Percentiles rank a stretch among this genome's conserved stretches.
These are phyloP conservation scores for Marcusenius ussheri DNA, from an alignment of 2,113 vertebrate species.

Conservation along the genomic window DNA sequence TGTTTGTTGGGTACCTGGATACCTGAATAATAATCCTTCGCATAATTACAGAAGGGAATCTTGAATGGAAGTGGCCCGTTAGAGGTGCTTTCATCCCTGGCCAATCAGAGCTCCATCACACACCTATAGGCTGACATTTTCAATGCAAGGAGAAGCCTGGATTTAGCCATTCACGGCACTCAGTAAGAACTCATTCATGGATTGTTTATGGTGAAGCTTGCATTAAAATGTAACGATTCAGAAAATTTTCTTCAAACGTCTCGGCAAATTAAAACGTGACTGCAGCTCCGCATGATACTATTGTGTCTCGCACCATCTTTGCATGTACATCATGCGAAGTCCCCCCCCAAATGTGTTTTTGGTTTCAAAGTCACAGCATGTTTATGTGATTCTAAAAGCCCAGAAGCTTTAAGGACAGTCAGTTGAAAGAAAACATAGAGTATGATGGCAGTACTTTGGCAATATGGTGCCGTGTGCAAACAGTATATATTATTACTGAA, in stretches of 20 bases:
- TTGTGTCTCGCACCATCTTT: neutral
- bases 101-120: neutral
- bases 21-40: neutral
- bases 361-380: neutral
- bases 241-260: neutral
- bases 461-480: slow-evolving; percentile 31
- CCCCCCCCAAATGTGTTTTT: neutral
- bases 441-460: slow-evolving; percentile 24
- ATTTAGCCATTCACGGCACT: neutral
- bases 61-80: neutral
- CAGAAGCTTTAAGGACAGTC: slow-evolving; percentile 32
- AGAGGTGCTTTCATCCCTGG: neutral
- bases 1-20: neutral
- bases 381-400: neutral
- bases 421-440: slow-evolving; percentile 23
- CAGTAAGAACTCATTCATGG: neutral
- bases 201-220: neutral
- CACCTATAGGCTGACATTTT: neutral
- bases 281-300: neutral
- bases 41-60: neutral
- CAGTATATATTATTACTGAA: slow-evolving; percentile 33
- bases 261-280: neutral
- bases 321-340: neutral
- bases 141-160: neutral
- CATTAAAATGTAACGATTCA: neutral